A percentile compares a stretch with the other conserved stretches of the same genome.
These are phyloP conservation scores for Gnatocerus cornutus DNA, from an alignment of 2,888 invertebrate genomes.

Conservation along the genomic window DNA sequence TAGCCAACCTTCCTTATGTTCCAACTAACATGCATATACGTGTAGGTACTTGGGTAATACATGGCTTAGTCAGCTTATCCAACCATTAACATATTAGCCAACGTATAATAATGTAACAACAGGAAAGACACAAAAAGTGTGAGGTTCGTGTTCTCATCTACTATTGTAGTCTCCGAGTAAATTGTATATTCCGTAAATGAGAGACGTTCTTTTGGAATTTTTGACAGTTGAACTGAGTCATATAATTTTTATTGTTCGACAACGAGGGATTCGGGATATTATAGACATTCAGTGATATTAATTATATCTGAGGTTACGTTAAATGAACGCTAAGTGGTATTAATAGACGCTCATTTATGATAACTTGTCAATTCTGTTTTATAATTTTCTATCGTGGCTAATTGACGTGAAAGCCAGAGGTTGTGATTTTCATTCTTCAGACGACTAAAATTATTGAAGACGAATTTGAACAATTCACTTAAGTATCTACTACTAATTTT, in stretches of 20 bases:
- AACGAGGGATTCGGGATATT: too few relatives aligned
- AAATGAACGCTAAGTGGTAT: slow-evolving; percentile 3
- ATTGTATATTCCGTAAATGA: background rate
- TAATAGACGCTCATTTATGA: background rate
- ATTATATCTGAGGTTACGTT: background rate
- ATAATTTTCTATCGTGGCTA: background rate
- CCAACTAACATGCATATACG: slow-evolving; percentile 33
- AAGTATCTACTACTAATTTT: too few relatives aligned
- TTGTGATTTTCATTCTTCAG: too few relatives aligned
- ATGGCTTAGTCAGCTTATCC: slow-evolving; percentile 34
- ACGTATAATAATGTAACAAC: slow-evolving; percentile 31
- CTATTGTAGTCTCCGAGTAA: slow-evolving; percentile 17
- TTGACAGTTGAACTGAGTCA: too few relatives aligned
- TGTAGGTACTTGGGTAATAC: slow-evolving; percentile 28
- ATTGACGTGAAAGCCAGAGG: background rate
- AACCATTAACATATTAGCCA: slow-evolving; percentile 38
- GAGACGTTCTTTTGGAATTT: background rate
- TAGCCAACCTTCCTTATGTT: slow-evolving; percentile 58
- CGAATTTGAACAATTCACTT: too few relatives aligned
- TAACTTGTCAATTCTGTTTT: background rate
- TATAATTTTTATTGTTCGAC: too few relatives aligned
- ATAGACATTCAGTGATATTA: background rate
- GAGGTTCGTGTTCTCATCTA: slow-evolving; percentile 30
- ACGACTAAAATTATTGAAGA: too few relatives aligned
- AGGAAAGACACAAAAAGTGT: slow-evolving; percentile 7